Conservation (phyloP, 2,888 invertebrate genomes). For the Hydrotaea cyrtoneurina region DNA sequence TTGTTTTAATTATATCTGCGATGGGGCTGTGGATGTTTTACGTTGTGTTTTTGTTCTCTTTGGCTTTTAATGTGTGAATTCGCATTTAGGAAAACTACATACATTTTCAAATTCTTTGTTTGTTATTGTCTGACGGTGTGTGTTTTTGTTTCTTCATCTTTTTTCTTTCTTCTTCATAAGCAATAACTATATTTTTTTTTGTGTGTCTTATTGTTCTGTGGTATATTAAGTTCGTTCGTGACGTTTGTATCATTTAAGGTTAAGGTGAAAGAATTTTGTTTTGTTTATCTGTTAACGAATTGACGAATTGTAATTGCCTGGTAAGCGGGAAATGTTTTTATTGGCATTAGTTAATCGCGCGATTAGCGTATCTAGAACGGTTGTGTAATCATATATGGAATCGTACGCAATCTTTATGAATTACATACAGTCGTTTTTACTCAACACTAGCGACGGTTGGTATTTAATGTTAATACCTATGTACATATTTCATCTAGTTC, state of each 20-base stretch:
- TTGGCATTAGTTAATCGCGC: not conserved
- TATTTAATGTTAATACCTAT: too few relatives aligned
- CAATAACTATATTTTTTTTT: not conserved
- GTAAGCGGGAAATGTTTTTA: not conserved
- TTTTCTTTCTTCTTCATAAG: not conserved
- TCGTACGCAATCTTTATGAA: too few relatives aligned
- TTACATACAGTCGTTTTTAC: too few relatives aligned
- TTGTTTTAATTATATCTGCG: slow-evolving; percentile 56
- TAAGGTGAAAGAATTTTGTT: slow-evolving; percentile 24
- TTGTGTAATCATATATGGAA: too few relatives aligned
- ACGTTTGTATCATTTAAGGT: slow-evolving; percentile 32
- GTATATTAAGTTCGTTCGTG: slow-evolving; percentile 10
- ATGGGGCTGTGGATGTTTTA: not conserved
- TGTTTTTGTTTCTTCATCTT: not conserved
- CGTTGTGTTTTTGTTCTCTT: slow-evolving; percentile 34
- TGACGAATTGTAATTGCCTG: not conserved
- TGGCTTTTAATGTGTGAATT: not conserved
- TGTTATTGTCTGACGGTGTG: slow-evolving; percentile 30
- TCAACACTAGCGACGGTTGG: too few relatives aligned
- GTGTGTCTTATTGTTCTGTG: not conserved
- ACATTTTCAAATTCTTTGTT: slow-evolving; percentile 48
- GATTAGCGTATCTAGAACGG: not conserved
- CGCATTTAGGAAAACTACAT: slow-evolving; percentile 38
- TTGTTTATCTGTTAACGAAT: too few relatives aligned
- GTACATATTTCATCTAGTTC: too few relatives aligned